Base-by-base conservation (phyloP, 2,797 vertebrate species). In the Bovichtus diacanthus region DNA sequence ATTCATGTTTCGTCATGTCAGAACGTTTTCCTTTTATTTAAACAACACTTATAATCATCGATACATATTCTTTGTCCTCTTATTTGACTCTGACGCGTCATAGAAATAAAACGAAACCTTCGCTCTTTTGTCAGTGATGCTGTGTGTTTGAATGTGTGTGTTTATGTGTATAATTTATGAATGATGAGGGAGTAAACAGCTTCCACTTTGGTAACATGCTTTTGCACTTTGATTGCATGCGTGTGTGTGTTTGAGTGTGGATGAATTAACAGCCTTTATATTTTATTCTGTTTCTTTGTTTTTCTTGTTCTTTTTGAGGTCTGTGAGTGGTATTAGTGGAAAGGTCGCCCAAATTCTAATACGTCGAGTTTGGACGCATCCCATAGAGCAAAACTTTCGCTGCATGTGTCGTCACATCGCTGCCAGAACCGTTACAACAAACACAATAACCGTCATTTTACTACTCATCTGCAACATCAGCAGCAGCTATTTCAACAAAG, bases 141-240 rank as follows among this genome's bases (percentile, higher is more conserved):
- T 61, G 23, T 77, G 36, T 69, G 41, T 59, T 41, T 21, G 6
- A 7, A 63, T 11, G 49, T 58, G 62, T 58, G 62, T 80, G 76
- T 84, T 71, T 80, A 5, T 34, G 39, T 77, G 56, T 76, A 83
- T 92, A 44, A 91, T 90, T 90, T 60, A 90, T 90, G 80, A 82
- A 53, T 43, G 60, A 70, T 16, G 55, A 43, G 68, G 80, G 69
- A 80, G 80, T 89, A 87, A 90, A 92, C 87, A 89, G 82, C 71
- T 69, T 65, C 58, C 77, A 31, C 76, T 86, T 89, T 74, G 43
- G 46, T 38, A 39, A 92, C 91, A 93, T 73, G 85, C 50, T 87
- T 93, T 89, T 92, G 87, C 89, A 88, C 90, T 93, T 85, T 84
- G 25, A 74, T 29, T 39, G 50, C 50, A 11, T 54, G 41, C 21